Percentiles rank a stretch among this genome's conserved stretches.
Conservation (phyloP, 2,797 vertebrate species). For the Eptatretus atami region DNA sequence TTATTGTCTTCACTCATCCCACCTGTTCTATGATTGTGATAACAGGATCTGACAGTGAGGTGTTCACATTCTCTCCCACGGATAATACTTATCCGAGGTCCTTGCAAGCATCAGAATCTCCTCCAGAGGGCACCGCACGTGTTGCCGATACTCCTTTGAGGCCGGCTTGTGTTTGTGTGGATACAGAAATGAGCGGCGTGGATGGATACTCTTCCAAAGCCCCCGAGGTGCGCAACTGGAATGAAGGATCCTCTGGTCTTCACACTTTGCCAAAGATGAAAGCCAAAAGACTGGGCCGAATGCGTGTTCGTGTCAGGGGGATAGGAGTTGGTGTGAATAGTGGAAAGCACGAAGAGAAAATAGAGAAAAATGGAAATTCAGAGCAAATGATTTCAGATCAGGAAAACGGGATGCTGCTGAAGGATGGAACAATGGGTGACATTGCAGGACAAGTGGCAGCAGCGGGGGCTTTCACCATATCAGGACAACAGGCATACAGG, state of each 20-base stretch:
- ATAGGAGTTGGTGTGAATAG: too few relatives aligned
- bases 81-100: background rate
- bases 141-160: background rate
- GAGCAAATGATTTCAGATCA: too few relatives aligned
- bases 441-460: too few relatives aligned
- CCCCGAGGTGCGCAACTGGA: constrained; percentile 35
- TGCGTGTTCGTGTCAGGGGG: too few relatives aligned
- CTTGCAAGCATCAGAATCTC: background rate
- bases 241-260: constrained; percentile 23
- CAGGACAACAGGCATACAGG: too few relatives aligned
- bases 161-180: background rate
- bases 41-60: background rate
- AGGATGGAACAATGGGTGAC: too few relatives aligned
- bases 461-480: too few relatives aligned
- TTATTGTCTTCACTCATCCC: background rate
- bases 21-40: background rate
- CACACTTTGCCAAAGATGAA: constrained; percentile 93
- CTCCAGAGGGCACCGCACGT: background rate
- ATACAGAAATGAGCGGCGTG: background rate
- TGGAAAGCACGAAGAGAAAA: too few relatives aligned
- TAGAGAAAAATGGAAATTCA: too few relatives aligned
- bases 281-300: constrained; percentile 26
- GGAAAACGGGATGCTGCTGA: too few relatives aligned
- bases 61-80: constrained; percentile 5
- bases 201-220: background rate